Percentiles rank a stretch among this genome's conserved stretches.
Evolutionary conservation across 2,888 invertebrate species (phyloP).

Genomic region (Pyrgus malvae): DNA sequence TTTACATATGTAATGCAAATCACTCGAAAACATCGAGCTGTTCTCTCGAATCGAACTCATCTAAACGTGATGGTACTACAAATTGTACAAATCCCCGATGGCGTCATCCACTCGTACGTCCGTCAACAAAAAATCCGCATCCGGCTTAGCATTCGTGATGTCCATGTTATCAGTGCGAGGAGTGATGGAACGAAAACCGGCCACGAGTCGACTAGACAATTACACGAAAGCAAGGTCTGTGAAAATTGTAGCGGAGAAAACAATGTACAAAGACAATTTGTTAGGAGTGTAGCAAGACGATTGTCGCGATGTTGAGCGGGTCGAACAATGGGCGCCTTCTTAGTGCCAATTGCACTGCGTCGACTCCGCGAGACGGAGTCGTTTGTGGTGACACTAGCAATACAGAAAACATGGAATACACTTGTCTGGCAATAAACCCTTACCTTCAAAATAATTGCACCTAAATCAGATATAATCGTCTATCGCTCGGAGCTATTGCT

Average conservation of each 20-base stretch:
- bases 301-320: slow-evolving; percentile 47
- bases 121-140: slow-evolving; percentile 63
- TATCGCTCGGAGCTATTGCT: slow-evolving; percentile 45
- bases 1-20: slow-evolving; percentile 35
- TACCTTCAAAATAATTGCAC: slow-evolving; percentile 54
- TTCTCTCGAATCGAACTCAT: slow-evolving; percentile 28
- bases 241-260: slow-evolving; percentile 54
- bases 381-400: slow-evolving; percentile 26
- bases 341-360: slow-evolving; percentile 50
- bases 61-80: slow-evolving; percentile 46
- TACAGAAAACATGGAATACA: slow-evolving; percentile 20
- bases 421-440: slow-evolving; percentile 24
- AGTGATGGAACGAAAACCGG: slow-evolving; percentile 48
- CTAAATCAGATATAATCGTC: slow-evolving; percentile 55
- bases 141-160: slow-evolving; percentile 63
- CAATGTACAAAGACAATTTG: slow-evolving; percentile 57
- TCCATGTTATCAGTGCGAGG: slow-evolving; percentile 46
- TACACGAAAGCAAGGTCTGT: slow-evolving; percentile 50
- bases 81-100: slow-evolving; percentile 59
- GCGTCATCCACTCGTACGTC: slow-evolving; percentile 56
- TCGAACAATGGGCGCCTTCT: slow-evolving; percentile 60
- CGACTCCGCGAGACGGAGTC: slow-evolving; percentile 36
- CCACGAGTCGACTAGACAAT: slow-evolving; percentile 29
- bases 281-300: slow-evolving; percentile 52
- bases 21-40: slow-evolving; percentile 32